A percentile compares a stretch with the other conserved stretches of the same genome.
These are phyloP conservation scores for Trichogramma evanescens DNA, from an alignment of 2,888 invertebrate genomes.

Conservation along the genomic window DNA sequence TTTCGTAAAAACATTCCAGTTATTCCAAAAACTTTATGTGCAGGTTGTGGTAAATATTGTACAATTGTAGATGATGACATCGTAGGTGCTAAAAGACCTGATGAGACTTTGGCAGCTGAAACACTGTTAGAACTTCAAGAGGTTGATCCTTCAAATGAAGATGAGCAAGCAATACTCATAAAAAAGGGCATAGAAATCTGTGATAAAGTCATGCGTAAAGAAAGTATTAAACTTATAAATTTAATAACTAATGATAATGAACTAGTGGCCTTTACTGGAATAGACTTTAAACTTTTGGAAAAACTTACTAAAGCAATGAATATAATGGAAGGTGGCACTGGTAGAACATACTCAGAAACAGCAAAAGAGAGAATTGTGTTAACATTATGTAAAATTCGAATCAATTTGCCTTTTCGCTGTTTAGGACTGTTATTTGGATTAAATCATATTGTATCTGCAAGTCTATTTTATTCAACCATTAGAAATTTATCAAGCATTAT, in stretches of 20 bases:
- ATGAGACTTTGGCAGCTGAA: conserved; percentile 14
- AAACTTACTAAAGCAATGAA: conserved; percentile 3
- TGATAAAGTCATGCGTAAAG: conserved; percentile 7
- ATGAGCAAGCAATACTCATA: conserved; percentile 2
- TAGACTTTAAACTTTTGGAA: conserved; percentile 6
- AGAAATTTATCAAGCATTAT: conserved; percentile 5
- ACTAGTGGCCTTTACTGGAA: conserved; percentile 17
- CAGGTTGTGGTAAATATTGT: conserved; percentile 7
- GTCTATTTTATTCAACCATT: conserved; percentile 5
- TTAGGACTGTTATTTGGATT: conserved; percentile 13
- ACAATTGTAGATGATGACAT: conserved; percentile 9
- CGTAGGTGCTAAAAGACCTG: background rate
- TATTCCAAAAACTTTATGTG: conserved; percentile 9
- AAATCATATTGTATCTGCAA: background rate
- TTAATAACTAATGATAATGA: conserved; percentile 11
- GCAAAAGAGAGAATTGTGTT: conserved; percentile 9
- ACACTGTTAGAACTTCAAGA: conserved; percentile 14
- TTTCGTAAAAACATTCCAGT: background rate
- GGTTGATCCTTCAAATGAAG: conserved; percentile 3
- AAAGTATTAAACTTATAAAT: conserved; percentile 8
- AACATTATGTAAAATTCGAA: conserved; percentile 15
- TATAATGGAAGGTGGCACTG: background rate
- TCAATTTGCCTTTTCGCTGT: conserved; percentile 15
- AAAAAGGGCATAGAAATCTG: conserved; percentile 17
- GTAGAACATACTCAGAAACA: background rate